Base-by-base conservation (phyloP, 1,140 invertebrate species). In the Sminthurides bifidus region DNA sequence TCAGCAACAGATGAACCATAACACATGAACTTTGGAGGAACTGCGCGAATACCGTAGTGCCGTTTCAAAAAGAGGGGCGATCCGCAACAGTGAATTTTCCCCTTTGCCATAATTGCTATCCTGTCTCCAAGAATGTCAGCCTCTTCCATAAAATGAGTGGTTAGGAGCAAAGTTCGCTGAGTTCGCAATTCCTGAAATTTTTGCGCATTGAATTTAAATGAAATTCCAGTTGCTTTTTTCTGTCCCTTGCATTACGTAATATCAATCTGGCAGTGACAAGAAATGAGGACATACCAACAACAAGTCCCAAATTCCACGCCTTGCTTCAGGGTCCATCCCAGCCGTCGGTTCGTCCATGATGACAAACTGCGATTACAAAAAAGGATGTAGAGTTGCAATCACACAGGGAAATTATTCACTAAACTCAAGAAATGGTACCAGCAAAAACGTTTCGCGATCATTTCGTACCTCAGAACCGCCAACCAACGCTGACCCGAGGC, bases 81-180 rank as follows among this genome's bases (percentile, higher is more conserved):
- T 26, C 89, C 91, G 71, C 80, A 81, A 67, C 88, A 91, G 65
- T 82, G 78, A 2, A 94, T 70, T 50, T 76, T 72, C 1, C 91
- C 92, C 44, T 82, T 17, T 6, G 31, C 40, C 57, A 96, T 83
- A 52, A 95, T 93, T 3, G 88, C 87, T 58, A 95, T 89, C 59
- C 88, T 77, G 70, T 96, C 91, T 1, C 91, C 92, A 1, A 97
- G 74, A 21, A 87, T 78, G 73, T 98, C 93, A 12, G 93, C 93
- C 96, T 98, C 94, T 72, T 97, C 93, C 92, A 98, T 95, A 70
- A 90, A 94, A 71, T 98, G 93, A 1, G 93, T 98, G 1, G 91
- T 93, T 1, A 98, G 77, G 5, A 98, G 72, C 65, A 97, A 86
- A 1, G 91, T 93, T 27, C 85, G 76, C 17, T 77, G 71, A 45